A percentile compares a stretch with the other conserved stretches of the same genome.
Conservation (phyloP, 2,797 vertebrate genomes). For the Spheniscus humboldti region DNA sequence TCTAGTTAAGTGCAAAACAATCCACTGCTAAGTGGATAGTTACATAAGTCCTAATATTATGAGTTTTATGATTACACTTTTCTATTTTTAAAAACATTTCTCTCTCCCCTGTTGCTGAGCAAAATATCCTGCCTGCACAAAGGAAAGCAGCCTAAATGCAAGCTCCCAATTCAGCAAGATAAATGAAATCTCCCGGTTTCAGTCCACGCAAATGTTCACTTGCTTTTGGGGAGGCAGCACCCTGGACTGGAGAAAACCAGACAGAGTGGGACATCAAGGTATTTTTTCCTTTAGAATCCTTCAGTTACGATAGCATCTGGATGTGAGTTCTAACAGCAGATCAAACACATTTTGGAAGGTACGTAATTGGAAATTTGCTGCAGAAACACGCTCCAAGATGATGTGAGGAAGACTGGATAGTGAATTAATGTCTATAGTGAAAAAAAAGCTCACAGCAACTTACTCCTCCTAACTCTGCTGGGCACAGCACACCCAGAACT, state of each 20-base stretch:
- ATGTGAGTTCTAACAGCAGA: neutral
- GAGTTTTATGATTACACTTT: neutral
- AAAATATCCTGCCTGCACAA: neutral
- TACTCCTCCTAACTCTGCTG: neutral
- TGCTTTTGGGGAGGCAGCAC: neutral
- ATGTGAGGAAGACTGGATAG: neutral
- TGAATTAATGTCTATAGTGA: neutral
- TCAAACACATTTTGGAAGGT: neutral
- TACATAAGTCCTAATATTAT: neutral
- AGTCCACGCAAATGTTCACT: neutral
- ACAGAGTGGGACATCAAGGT: neutral
- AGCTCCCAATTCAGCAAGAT: neutral
- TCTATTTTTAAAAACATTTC: slow-evolving; percentile 4
- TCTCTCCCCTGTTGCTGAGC: neutral
- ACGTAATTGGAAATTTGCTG: neutral
- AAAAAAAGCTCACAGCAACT: neutral
- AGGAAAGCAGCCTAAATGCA: neutral
- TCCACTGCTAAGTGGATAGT: neutral
- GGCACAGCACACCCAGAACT: neutral
- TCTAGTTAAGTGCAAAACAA: neutral
- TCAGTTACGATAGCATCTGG: neutral
- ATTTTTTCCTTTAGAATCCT: neutral
- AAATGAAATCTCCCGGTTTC: neutral
- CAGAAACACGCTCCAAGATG: neutral
- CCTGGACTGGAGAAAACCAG: neutral